These are phyloP conservation scores for Bursaphelenchus okinawaensis DNA, from an alignment of 2,888 invertebrate genomes.

Conservation along the genomic window DNA sequence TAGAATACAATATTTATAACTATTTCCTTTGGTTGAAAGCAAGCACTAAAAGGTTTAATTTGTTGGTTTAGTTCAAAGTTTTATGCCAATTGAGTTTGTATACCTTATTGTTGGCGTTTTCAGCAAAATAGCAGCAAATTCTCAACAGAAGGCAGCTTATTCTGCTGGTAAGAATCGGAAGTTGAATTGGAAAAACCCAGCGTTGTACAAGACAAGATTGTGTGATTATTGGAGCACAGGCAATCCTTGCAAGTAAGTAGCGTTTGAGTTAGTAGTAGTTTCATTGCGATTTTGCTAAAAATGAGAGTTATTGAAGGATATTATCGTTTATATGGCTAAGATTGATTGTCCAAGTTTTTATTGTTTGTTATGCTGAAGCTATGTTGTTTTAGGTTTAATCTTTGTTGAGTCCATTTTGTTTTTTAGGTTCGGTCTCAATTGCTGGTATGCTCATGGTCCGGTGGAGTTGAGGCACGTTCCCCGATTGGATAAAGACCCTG, in stretches of 20 bases:
- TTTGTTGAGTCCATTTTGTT: not conserved
- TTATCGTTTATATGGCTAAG: too few relatives aligned
- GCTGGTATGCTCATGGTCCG: constrained; percentile 13
- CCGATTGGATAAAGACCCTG: not conserved
- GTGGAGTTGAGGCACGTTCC: not conserved
- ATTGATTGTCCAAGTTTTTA: too few relatives aligned
- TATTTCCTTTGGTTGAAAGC: too few relatives aligned
- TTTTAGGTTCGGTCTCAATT: constrained; percentile 9
- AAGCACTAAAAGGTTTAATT: too few relatives aligned
- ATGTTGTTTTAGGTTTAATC: not conserved
- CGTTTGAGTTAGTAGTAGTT: not conserved
- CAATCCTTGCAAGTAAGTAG: not conserved
- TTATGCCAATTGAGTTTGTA: too few relatives aligned
- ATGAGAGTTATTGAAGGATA: too few relatives aligned
- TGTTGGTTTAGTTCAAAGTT: too few relatives aligned
- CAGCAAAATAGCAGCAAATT: not conserved
- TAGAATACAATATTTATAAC: too few relatives aligned
- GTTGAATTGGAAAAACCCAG: constrained; percentile 9
- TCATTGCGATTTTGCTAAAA: too few relatives aligned
- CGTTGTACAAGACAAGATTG: constrained; percentile 5
- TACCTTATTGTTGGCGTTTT: not conserved
- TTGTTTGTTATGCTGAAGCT: too few relatives aligned
- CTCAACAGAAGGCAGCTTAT: not conserved
- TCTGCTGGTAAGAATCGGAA: not conserved
- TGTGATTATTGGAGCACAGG: constrained; percentile 7